Evolutionary conservation across 2,113 vertebrate species (phyloP), one percentile per base, ranked within the genome.

Genomic region (Taurulus bubalis): DNA sequence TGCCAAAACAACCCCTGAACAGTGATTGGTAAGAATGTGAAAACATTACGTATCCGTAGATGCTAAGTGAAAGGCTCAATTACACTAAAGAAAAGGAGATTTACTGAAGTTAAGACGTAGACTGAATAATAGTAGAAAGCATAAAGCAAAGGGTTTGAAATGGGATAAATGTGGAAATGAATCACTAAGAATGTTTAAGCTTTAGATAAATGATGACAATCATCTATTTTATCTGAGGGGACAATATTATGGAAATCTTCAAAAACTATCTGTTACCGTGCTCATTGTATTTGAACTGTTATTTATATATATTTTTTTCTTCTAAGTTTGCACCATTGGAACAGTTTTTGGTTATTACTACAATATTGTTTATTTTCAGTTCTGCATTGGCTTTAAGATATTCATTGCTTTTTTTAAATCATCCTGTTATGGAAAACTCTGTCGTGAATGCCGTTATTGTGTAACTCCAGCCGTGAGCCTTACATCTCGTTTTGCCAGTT

Each of bases 141-240:
- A 34, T 77, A 3, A 55, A 58, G 11, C 55, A 28, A 36, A 16
- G 78, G 66, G 38, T 59, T 72, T 42, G 14, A 55, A 84, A 70
- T 77, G 79, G 67, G 58, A 72, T 87, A 42, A 80, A 49, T 71
- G 11, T 76, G 32, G 34, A 83, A 72, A 36, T 71, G 22, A 81
- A 28, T 85, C 71, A 79, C 38, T 65, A 69, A 79, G 80, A 87
- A 80, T 81, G 60, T 82, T 84, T 75, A 77, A 79, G 80, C 63
- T 88, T 89, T 74, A 75, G 70, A 79, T 71, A 56, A 84, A 74
- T 78, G 40, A 72, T n/a, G 90, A 92, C 89, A 93, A 93, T 91
- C 91, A 83, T 87, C 51, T 8, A 63, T 74, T 87, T 69, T 81
- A 68, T 58, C 67, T 56, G 80, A 78, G 49, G 81, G 73, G 80